phyloP scores from a whole-genome alignment of 1,140 invertebrate species.

The Mylabris phalerata region DNA sequence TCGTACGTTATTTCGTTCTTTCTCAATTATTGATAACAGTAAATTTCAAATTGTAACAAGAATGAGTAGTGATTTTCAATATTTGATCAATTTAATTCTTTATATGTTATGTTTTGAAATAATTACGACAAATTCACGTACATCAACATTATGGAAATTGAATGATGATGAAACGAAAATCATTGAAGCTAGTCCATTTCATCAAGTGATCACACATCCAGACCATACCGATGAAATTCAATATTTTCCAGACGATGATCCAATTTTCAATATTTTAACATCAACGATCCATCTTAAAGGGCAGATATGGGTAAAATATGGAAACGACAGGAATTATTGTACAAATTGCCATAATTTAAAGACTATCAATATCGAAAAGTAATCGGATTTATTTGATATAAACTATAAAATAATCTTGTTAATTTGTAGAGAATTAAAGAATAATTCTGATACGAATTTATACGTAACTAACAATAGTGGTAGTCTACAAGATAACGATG shows the following conservation, averaged over 20 bases:
- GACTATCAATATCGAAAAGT: not conserved
- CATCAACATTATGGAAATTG: constrained; percentile 66
- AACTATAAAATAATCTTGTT: not conserved
- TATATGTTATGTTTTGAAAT: constrained; percentile 52
- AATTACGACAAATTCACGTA: constrained; percentile 61
- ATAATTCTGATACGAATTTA: constrained; percentile 5
- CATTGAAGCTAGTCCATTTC: constrained; percentile 50
- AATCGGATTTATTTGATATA: not conserved
- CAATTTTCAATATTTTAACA: constrained; percentile 58
- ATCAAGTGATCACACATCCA: constrained; percentile 44
- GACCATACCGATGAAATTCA: constrained; percentile 41
- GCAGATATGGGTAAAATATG: constrained; percentile 54
- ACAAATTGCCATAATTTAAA: constrained; percentile 29
- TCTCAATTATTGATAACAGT: not conserved
- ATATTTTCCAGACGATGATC: constrained; percentile 48
- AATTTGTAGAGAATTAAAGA: constrained; percentile 11
- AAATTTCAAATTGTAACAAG: too few species aligned
- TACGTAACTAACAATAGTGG: constrained; percentile 8
- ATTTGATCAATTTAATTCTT: constrained; percentile 12
- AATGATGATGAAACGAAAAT: constrained; percentile 62
- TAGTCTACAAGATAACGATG: constrained; percentile 44
- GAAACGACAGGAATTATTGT: constrained; percentile 34
- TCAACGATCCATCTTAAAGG: constrained; percentile 53
- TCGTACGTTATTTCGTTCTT: not conserved
- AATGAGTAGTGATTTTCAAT: constrained; percentile 6